Evolutionary conservation across 2,113 vertebrate species (phyloP).

Genomic region (Nyctereutes procyonoides): DNA sequence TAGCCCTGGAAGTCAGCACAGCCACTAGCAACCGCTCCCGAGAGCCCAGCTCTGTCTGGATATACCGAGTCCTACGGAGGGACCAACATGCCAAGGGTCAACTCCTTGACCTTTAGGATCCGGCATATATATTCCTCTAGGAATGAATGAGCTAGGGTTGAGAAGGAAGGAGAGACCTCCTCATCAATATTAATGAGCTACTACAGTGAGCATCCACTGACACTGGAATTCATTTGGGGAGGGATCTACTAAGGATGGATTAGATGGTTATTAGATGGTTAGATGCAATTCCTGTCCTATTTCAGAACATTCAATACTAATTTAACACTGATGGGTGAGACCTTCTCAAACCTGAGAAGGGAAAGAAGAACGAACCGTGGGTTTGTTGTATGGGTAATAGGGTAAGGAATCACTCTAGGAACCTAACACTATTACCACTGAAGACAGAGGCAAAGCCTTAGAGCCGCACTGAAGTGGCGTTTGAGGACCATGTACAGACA

Average conservation of each 20-base stretch:
- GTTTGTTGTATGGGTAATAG: background rate
- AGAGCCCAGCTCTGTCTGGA: constrained; percentile 98
- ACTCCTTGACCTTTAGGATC: background rate
- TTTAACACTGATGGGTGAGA: background rate
- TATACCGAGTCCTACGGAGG: constrained; percentile 94
- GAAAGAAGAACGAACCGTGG: background rate
- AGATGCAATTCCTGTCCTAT: background rate
- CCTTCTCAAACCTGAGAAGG: background rate
- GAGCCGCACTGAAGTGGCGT: background rate
- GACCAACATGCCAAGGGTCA: constrained; percentile 17
- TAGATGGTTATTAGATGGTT: background rate
- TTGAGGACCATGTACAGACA: accelerated
- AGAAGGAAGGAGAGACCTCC: background rate
- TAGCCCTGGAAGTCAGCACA: constrained; percentile 94
- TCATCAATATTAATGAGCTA: background rate
- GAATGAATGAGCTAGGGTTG: background rate
- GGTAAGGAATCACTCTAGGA: background rate
- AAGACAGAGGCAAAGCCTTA: background rate
- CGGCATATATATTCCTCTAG: background rate
- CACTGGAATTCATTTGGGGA: background rate
- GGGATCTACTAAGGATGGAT: background rate
- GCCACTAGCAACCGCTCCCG: constrained; percentile 95
- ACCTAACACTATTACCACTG: accelerated
- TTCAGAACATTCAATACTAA: background rate
- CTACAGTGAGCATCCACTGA: background rate